These are phyloP conservation scores for Tubulanus polymorphus DNA, from an alignment of 2,888 invertebrate genomes.

Conservation along the genomic window DNA sequence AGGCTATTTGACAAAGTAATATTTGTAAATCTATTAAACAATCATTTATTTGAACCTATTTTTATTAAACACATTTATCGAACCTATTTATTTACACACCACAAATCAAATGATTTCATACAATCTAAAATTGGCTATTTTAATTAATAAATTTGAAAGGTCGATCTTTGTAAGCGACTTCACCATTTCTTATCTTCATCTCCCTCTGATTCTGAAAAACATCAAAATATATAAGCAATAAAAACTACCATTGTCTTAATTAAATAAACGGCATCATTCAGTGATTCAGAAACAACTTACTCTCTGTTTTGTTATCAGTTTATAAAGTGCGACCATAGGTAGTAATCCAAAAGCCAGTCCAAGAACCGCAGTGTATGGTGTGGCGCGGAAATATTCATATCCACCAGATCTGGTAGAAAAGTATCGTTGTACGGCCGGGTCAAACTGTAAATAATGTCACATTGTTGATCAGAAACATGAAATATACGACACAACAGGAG, in stretches of 20 bases:
- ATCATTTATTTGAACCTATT: too few species aligned
- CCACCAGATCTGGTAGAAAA: slow-evolving; percentile 55
- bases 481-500: neutral
- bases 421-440: slow-evolving; percentile 71
- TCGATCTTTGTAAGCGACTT: neutral
- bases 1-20: too few species aligned
- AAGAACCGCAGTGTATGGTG: neutral
- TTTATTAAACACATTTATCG: too few species aligned
- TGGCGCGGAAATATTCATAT: neutral
- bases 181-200: neutral
- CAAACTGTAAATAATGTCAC: slow-evolving; percentile 73
- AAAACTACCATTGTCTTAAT: neutral
- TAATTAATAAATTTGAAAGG: neutral
- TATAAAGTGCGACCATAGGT: neutral
- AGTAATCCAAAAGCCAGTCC: neutral
- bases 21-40: too few species aligned
- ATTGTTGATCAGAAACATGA: neutral
- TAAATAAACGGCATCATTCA: neutral
- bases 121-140: too few species aligned
- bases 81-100: too few species aligned
- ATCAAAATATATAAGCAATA: too few species aligned
- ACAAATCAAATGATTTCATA: too few species aligned
- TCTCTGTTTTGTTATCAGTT: neutral
- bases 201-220: neutral
- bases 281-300: neutral